Evolutionary conservation across 2,888 invertebrate species (phyloP).

Genomic region (Apamea sordens): DNA sequence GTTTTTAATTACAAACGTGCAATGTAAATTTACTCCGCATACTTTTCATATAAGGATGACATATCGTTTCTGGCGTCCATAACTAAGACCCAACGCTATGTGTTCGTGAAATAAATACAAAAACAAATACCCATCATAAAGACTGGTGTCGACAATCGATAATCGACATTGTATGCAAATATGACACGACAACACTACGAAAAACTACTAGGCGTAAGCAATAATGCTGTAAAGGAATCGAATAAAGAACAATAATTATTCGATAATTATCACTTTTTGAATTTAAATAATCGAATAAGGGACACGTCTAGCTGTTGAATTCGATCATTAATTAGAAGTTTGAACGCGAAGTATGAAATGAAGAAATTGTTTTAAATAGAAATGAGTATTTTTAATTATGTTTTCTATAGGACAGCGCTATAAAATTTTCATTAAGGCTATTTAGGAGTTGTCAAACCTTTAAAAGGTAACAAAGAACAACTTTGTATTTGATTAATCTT

Average conservation of each 20-base stretch:
- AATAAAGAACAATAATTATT: constrained; percentile 59
- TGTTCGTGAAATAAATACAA: constrained; percentile 57
- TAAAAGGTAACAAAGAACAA: constrained; percentile 11
- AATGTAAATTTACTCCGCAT: constrained; percentile 57
- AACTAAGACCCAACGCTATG: constrained; percentile 54
- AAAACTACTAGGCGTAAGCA: constrained; percentile 49
- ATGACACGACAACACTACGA: constrained; percentile 53
- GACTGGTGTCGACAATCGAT: constrained; percentile 63
- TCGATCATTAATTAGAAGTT: constrained; percentile 50
- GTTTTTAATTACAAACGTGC: constrained; percentile 62
- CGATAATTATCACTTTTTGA: constrained; percentile 55
- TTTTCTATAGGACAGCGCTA: constrained; percentile 38
- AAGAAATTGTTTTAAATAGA: constrained; percentile 46
- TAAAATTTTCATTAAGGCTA: constrained; percentile 34
- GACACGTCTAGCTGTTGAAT: constrained; percentile 49
- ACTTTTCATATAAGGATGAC: constrained; percentile 58
- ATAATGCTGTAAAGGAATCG: constrained; percentile 56
- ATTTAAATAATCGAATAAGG: constrained; percentile 60
- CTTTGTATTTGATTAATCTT: constrained; percentile 33
- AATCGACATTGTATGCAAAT: constrained; percentile 72
- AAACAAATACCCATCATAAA: constrained; percentile 53
- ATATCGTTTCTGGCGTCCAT: constrained; percentile 49
- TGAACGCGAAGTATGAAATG: constrained; percentile 21
- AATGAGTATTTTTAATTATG: constrained; percentile 56
- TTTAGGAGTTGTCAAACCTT: constrained; percentile 7